Evolutionary conservation across 2,888 invertebrate species (phyloP).

Genomic region (Sicus ferrugineus): DNA sequence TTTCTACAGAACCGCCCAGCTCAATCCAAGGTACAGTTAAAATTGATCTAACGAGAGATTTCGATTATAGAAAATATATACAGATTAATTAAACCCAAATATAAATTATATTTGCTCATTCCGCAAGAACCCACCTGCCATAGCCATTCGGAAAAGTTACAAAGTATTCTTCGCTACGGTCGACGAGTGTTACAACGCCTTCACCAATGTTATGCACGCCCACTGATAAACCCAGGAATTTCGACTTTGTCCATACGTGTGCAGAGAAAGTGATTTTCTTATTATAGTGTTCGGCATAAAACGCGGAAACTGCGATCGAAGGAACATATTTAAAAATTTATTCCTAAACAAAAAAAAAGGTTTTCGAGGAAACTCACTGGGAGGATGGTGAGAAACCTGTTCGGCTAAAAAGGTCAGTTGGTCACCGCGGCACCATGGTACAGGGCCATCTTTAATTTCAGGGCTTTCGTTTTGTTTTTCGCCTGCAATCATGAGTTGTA

Average conservation of each 20-base stretch:
- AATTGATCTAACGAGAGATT: conserved; percentile 86
- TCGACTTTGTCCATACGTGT: conserved; percentile 99
- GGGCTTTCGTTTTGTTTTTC: conserved; percentile 44
- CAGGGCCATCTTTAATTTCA: conserved; percentile 80
- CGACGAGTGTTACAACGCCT: conserved; percentile 88
- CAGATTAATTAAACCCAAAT: not conserved
- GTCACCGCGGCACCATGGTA: conserved; percentile 88
- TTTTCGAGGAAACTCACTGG: conserved; percentile 70
- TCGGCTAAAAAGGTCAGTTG: conserved; percentile 95
- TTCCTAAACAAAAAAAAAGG: not conserved
- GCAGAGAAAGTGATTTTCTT: conserved; percentile 92
- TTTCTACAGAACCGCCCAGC: conserved; percentile 89
- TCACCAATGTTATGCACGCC: conserved; percentile 98
- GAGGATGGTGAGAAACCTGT: conserved; percentile 99
- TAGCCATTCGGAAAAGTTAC: conserved; percentile 98
- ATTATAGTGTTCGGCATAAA: conserved; percentile 95
- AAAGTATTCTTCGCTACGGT: conserved; percentile 92
- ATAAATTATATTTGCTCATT: not conserved
- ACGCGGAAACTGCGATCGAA: conserved; percentile 88
- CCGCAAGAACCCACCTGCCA: conserved; percentile 72
- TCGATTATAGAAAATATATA: conserved; percentile 1
- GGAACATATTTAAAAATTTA: conserved; percentile 10
- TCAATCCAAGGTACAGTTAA: conserved; percentile 99
- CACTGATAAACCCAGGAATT: conserved; percentile 96
- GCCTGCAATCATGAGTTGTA: conserved; percentile 37